Conservation (phyloP, 2,797 vertebrate species). For the Mormyrops attenuatus region DNA sequence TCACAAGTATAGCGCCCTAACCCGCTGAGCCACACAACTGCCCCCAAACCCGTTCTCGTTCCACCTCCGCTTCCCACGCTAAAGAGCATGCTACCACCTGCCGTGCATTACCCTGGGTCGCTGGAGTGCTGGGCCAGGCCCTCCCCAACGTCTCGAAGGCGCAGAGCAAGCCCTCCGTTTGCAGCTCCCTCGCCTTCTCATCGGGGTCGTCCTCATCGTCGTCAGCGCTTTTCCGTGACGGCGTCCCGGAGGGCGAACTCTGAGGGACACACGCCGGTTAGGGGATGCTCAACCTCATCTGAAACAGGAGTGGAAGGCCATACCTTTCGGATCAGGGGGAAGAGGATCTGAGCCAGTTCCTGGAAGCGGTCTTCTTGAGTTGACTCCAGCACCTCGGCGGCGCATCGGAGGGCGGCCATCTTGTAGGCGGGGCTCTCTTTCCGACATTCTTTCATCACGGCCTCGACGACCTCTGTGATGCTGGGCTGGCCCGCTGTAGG, state of each 20-base stretch:
- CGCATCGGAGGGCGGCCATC: conserved; percentile 78
- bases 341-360: conserved; percentile 74
- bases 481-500: conserved; percentile 74
- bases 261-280: conserved; percentile 38
- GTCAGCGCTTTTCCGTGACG: conserved; percentile 41
- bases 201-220: conserved; percentile 69
- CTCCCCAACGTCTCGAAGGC: conserved; percentile 89
- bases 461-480: conserved; percentile 68
- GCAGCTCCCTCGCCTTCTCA: conserved; percentile 73
- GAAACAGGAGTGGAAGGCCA: neutral
- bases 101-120: conserved; percentile 75
- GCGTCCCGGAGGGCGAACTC: conserved; percentile 67
- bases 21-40: neutral
- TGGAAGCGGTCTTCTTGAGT: conserved; percentile 81
- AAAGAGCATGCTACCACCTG: neutral
- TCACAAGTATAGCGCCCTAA: neutral
- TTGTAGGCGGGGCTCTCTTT: conserved; percentile 88
- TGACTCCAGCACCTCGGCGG: conserved; percentile 73
- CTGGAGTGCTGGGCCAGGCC: conserved; percentile 75
- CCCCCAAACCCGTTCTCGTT: neutral
- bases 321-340: conserved; percentile 93
- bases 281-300: neutral
- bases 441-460: conserved; percentile 83
- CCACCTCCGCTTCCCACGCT: neutral
- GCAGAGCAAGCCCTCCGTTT: conserved; percentile 79